Conservation (phyloP, 2,888 invertebrate genomes). For the Lochmaea crataegi region DNA sequence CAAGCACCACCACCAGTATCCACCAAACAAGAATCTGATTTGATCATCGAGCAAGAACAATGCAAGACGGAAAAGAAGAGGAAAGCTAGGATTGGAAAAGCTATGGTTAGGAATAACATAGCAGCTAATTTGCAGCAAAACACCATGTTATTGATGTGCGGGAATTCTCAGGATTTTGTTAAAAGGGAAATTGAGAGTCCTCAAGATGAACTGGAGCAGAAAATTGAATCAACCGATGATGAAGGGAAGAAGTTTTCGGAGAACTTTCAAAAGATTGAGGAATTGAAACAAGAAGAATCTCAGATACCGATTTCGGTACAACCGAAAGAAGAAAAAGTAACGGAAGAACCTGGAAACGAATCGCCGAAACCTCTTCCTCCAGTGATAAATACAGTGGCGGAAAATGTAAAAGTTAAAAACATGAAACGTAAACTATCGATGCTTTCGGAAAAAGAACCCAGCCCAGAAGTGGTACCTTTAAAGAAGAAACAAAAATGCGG, state of each 20-base stretch:
- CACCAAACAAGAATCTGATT: slow-evolving; percentile 52
- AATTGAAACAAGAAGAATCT: slow-evolving; percentile 15
- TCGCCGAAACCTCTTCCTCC: slow-evolving; percentile 53
- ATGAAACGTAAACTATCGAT: slow-evolving; percentile 67
- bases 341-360: slow-evolving; percentile 13
- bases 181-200: slow-evolving; percentile 65
- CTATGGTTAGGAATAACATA: slow-evolving; percentile 73
- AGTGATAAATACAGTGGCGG: slow-evolving; percentile 61
- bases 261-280: slow-evolving; percentile 37
- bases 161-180: slow-evolving; percentile 54
- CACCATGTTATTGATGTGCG: slow-evolving; percentile 67
- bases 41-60: slow-evolving; percentile 50
- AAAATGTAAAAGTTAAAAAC: slow-evolving; percentile 65
- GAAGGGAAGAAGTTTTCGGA: slow-evolving; percentile 40
- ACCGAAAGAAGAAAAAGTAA: slow-evolving; percentile 39
- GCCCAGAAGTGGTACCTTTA: slow-evolving; percentile 46
- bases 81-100: slow-evolving; percentile 73
- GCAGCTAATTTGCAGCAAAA: slow-evolving; percentile 62
- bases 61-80: slow-evolving; percentile 60
- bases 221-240: slow-evolving; percentile 50
- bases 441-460: slow-evolving; percentile 49
- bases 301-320: slow-evolving; percentile 26
- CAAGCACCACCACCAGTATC: slow-evolving; percentile 57
- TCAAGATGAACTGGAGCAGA: slow-evolving; percentile 56
- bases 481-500: slow-evolving; percentile 58